Percentiles rank a stretch among this genome's conserved stretches.
phyloP scores from a whole-genome alignment of 92 coral and sea anemone species.

The Porites cylindrica region DNA sequence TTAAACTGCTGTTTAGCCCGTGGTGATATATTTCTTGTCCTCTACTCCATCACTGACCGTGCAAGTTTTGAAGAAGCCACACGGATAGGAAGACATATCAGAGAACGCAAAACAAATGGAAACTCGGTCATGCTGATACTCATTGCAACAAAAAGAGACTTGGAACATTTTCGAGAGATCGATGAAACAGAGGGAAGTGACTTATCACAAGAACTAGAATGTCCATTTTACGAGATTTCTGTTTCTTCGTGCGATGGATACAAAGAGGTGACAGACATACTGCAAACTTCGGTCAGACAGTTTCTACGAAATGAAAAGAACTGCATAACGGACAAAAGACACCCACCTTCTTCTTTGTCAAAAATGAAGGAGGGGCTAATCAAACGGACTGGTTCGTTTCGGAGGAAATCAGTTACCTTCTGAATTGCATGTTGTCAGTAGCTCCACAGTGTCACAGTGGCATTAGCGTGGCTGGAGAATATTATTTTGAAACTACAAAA shows the following conservation, averaged over 20 bases:
- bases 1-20: constrained; percentile 73
- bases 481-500: no score
- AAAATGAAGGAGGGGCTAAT: constrained; percentile 90
- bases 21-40: constrained; percentile 84
- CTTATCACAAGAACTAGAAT: constrained; percentile 85
- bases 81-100: constrained; percentile 77
- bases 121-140: constrained; percentile 70
- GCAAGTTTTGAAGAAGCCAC: constrained; percentile 86
- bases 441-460: no score
- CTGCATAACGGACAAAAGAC: constrained; percentile 44
- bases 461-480: no score
- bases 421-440: not conserved
- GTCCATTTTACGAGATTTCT: constrained; percentile 93
- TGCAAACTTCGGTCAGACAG: constrained; percentile 50
- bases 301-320: constrained; percentile 66
- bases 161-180: constrained; percentile 90
- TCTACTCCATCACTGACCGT: constrained; percentile 91
- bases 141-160: constrained; percentile 88
- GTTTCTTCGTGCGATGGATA: constrained; percentile 86
- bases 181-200: constrained; percentile 84
- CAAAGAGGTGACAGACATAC: constrained; percentile 80
- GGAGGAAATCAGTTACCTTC: constrained; percentile 76
- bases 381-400: constrained; percentile 77
- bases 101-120: constrained; percentile 74
- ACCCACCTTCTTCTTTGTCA: constrained; percentile 73